Percentiles rank a stretch among this genome's conserved stretches.
phyloP scores from a whole-genome alignment of 2,113 vertebrate genomes.

The Myiagra hebetior region DNA sequence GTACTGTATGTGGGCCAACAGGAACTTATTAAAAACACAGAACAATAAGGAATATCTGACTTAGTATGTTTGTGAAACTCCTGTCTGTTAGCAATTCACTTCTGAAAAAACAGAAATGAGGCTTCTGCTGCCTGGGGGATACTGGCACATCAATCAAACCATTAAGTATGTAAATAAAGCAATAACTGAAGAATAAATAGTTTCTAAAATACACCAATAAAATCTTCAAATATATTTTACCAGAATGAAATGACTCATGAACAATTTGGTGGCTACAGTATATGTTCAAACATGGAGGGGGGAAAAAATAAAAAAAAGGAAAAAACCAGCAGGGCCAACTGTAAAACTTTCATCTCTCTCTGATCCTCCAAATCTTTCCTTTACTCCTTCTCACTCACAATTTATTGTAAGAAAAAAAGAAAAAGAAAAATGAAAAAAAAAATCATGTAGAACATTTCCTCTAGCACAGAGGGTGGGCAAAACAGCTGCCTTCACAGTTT shows the following conservation, averaged over 20 bases:
- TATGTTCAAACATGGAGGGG: not conserved
- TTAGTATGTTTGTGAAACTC: conserved; percentile 3
- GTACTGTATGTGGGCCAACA: not conserved
- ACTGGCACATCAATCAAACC: conserved; percentile 41
- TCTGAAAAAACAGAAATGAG: not conserved
- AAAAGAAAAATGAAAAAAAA: no score
- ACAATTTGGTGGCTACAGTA: not conserved
- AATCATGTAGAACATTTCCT: conserved; percentile 28
- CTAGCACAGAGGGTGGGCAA: conserved; percentile 25
- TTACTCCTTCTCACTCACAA: not conserved
- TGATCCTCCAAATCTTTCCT: not conserved
- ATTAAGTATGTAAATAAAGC: conserved; percentile 65
- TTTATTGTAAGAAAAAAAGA: not conserved
- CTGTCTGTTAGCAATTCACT: conserved; percentile 8
- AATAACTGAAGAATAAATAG: conserved; percentile 62
- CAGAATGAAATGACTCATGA: conserved; percentile 7
- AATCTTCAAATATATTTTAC: conserved; percentile 41
- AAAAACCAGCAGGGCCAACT: not conserved
- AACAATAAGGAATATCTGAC: conserved; percentile 12
- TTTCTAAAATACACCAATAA: conserved; percentile 34
- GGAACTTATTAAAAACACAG: conserved; percentile 33
- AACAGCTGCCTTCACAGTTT: conserved; percentile 70
- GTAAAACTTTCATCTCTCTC: not conserved
- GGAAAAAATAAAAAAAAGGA: accelerated
- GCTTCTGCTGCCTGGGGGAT: conserved; percentile 22